Conservation (phyloP, 2,888 invertebrate genomes). For the Harpalus rufipes region DNA sequence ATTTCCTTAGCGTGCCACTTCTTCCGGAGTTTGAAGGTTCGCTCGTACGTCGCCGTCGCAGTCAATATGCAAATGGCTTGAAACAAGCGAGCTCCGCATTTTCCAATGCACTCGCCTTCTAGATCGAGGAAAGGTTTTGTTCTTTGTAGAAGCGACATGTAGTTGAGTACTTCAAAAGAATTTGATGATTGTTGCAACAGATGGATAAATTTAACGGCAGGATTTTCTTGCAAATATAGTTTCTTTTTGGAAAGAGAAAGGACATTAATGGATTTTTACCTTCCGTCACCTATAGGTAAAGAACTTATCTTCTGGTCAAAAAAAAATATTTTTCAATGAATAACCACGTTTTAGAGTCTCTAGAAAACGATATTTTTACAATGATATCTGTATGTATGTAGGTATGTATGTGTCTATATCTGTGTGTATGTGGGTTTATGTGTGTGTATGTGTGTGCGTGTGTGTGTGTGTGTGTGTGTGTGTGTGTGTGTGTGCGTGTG, state of each 20-base stretch:
- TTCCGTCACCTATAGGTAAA: no score
- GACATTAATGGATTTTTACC: no score
- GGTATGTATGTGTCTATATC: no score
- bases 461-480: no score
- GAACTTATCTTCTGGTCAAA: no score
- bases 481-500: no score
- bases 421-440: no score
- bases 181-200: constrained; percentile 46
- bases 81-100: constrained; percentile 46
- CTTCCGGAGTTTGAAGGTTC: constrained; percentile 42
- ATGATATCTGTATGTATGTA: no score
- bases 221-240: neutral
- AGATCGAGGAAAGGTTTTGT: constrained; percentile 24
- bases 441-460: no score
- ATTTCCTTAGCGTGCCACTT: constrained; percentile 41
- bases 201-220: constrained; percentile 5
- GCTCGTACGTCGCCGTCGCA: constrained; percentile 34
- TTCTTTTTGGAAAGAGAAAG: neutral
- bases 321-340: no score
- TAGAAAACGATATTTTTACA: no score
- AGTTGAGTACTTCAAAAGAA: constrained; percentile 8
- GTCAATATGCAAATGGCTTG: constrained; percentile 50
- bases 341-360: no score
- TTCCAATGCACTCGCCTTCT: constrained; percentile 35
- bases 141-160: constrained; percentile 9